phyloP scores from a whole-genome alignment of 2,888 invertebrate species.

The Orthosia gracilis region DNA sequence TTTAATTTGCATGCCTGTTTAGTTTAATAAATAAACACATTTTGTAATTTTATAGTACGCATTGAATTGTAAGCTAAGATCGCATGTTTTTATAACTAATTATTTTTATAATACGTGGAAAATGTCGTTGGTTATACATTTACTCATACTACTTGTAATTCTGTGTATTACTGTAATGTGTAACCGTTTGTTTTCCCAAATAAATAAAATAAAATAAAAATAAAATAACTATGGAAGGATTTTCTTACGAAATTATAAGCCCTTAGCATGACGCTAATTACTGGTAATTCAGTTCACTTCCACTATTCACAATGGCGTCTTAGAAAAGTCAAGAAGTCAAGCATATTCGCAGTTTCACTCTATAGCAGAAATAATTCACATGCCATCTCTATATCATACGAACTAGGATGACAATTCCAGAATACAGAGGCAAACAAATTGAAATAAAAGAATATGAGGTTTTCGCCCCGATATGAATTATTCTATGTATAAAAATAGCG shows the following conservation, averaged over 20 bases:
- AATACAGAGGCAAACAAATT: conserved; percentile 6
- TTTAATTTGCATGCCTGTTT: no score
- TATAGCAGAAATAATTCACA: background rate
- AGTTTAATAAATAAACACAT: no score
- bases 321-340: background rate
- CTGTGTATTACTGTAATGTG: no score
- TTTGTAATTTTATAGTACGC: no score
- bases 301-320: background rate
- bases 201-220: no score
- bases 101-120: no score
- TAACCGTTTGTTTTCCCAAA: no score
- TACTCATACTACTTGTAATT: no score
- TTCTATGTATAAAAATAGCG: conserved; percentile 18
- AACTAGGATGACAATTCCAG: conserved; percentile 10
- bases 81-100: no score
- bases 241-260: background rate
- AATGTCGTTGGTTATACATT: no score
- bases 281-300: background rate
- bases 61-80: no score
- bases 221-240: no score
- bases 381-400: background rate
- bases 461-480: conserved; percentile 7
- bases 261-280: background rate
- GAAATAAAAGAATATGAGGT: conserved; percentile 32
- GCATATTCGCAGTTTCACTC: background rate